Evolutionary conservation across 2,797 vertebrate species (phyloP).

Genomic region (Notoglanidium macrostoma): DNA sequence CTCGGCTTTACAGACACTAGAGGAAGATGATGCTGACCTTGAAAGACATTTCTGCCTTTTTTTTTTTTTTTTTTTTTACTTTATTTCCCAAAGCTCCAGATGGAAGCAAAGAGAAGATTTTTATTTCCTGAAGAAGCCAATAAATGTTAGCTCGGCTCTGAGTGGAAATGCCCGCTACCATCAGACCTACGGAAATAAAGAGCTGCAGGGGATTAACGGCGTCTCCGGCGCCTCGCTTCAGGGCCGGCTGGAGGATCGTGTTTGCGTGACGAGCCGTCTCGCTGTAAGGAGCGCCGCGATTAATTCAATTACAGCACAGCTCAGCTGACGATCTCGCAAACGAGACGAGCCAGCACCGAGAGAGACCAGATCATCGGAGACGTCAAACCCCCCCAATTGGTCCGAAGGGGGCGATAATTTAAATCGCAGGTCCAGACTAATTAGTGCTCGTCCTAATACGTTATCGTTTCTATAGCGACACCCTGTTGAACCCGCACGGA

Average conservation of each 20-base stretch:
- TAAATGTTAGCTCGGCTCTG: conserved; percentile 12
- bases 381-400: background rate
- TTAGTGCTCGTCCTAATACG: too few species aligned
- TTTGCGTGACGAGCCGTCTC: background rate
- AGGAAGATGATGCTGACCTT: conserved; percentile 32
- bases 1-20: conserved; percentile 32
- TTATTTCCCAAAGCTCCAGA: background rate
- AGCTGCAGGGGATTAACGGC: conserved; percentile 39
- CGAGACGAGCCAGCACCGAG: background rate
- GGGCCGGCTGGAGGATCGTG: background rate
- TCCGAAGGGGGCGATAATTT: background rate
- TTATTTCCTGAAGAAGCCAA: conserved; percentile 16
- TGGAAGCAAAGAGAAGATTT: background rate
- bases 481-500: too few species aligned
- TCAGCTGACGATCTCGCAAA: background rate
- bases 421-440: background rate
- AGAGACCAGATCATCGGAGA: background rate
- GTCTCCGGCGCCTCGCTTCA: conserved; percentile 30
- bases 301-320: background rate
- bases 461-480: background rate
- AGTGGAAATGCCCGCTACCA: conserved; percentile 39
- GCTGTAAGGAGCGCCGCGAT: background rate
- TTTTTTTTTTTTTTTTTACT: too few species aligned
- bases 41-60: background rate
- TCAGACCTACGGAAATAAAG: conserved; percentile 48